A percentile compares a stretch with the other conserved stretches of the same genome.
Conservation (phyloP, 2,797 vertebrate genomes). For the Todus mexicanus region DNA sequence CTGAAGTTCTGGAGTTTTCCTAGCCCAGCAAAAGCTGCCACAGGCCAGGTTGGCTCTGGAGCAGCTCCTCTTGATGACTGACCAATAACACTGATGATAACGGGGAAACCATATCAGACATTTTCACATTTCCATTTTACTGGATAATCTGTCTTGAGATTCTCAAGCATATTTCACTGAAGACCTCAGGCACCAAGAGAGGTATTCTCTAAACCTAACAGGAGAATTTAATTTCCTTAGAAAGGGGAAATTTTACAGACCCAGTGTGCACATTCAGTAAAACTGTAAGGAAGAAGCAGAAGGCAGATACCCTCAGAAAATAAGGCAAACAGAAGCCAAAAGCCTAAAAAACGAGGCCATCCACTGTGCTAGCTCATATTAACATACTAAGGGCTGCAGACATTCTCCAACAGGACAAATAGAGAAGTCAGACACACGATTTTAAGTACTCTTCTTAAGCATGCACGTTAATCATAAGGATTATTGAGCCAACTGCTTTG, state of each 20-base stretch:
- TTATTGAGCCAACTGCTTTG: constrained; percentile 77
- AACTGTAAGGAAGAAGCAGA: not conserved
- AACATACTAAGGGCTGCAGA: not conserved
- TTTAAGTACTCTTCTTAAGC: constrained; percentile 51
- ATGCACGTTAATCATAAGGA: constrained; percentile 72
- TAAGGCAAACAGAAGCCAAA: constrained; percentile 8
- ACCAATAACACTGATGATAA: not conserved
- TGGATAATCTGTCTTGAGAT: not conserved
- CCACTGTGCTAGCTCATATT: not conserved
- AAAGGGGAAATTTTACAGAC: not conserved
- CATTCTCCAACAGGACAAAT: not conserved
- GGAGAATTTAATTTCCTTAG: not conserved
- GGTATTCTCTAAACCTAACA: not conserved
- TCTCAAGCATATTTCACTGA: not conserved
- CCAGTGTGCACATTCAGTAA: not conserved
- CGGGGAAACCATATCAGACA: not conserved
- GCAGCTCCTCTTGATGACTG: not conserved
- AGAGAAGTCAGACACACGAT: not conserved
- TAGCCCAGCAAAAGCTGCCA: not conserved
- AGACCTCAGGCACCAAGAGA: not conserved
- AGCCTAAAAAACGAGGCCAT: not conserved
- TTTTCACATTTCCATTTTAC: not conserved
- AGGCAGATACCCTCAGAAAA: not conserved
- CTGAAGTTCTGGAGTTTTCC: not conserved
- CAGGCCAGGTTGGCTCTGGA: not conserved